phyloP scores from a whole-genome alignment of 2,888 invertebrate species.

The Dasypogon diadema region DNA sequence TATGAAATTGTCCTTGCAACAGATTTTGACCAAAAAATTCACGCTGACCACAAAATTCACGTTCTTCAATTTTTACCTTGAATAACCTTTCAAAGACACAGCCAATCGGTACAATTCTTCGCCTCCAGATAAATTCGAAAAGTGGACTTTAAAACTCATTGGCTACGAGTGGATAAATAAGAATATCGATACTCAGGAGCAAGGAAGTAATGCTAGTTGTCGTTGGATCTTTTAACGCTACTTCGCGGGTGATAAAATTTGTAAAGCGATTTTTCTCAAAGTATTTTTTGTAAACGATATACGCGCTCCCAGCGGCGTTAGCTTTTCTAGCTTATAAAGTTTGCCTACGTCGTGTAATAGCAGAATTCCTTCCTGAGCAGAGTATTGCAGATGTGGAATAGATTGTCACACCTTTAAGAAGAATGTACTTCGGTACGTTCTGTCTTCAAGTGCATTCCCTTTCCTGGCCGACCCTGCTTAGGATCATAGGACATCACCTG shows the following conservation, averaged over 20 bases:
- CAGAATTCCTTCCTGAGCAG: not conserved
- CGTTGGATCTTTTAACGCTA: not conserved
- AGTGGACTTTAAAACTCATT: too few relatives aligned
- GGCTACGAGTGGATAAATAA: too few relatives aligned
- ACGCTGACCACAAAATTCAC: too few relatives aligned
- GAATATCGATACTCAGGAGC: not conserved
- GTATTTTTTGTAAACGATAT: not conserved
- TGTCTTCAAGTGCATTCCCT: too few relatives aligned
- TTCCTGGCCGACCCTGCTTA: too few relatives aligned
- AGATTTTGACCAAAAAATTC: too few relatives aligned
- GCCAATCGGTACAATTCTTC: too few relatives aligned
- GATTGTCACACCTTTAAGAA: not conserved
- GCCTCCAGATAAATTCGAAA: too few relatives aligned
- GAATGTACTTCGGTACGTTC: not conserved
- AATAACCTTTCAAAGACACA: too few relatives aligned
- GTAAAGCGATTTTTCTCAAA: not conserved
- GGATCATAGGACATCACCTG: too few relatives aligned
- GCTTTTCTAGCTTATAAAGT: not conserved
- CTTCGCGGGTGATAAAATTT: not conserved
- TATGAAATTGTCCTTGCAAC: too few relatives aligned
- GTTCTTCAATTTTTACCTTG: too few relatives aligned
- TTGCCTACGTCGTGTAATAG: not conserved
- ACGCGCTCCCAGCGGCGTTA: not conserved
- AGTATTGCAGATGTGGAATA: not conserved
- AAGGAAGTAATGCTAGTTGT: not conserved